phyloP scores from a whole-genome alignment of 2,113 vertebrate species.

The Zapus hudsonius region DNA sequence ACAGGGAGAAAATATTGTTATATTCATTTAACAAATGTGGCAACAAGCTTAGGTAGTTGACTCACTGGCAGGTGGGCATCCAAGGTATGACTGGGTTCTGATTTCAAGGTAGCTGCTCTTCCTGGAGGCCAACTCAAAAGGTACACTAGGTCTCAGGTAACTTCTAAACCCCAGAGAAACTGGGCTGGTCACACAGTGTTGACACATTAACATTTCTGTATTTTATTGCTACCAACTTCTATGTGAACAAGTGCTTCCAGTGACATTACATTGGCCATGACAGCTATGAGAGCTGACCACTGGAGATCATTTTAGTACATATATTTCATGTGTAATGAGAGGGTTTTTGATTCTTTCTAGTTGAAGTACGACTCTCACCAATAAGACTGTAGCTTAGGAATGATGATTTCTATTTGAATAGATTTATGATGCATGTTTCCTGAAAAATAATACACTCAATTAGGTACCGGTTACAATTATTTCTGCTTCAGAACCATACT shows the following conservation, averaged over 20 bases:
- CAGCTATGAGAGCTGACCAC: neutral
- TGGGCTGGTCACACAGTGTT: neutral
- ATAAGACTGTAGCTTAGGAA: neutral
- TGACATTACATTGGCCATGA: neutral
- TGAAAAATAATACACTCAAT: constrained; percentile 42
- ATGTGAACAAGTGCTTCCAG: neutral
- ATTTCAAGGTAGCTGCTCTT: neutral
- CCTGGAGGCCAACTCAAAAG: neutral
- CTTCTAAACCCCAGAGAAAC: neutral
- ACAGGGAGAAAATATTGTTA: neutral
- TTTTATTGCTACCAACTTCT: neutral
- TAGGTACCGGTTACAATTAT: neutral
- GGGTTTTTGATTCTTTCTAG: neutral
- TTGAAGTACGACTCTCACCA: neutral
- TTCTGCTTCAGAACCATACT: constrained; percentile 47
- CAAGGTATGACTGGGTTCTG: neutral
- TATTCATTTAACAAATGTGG: neutral
- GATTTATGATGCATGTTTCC: constrained; percentile 49
- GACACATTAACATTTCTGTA: neutral
- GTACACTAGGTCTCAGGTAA: neutral
- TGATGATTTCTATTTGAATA: constrained; percentile 40
- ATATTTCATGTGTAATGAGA: neutral
- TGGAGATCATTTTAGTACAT: neutral
- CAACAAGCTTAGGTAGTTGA: neutral
- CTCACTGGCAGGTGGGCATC: neutral